Evolutionary conservation across 53 echinoderm and acorn worm genomes (phyloP), one percentile per base, ranked within the genome.

Genomic region (Actinopyga echinites): DNA sequence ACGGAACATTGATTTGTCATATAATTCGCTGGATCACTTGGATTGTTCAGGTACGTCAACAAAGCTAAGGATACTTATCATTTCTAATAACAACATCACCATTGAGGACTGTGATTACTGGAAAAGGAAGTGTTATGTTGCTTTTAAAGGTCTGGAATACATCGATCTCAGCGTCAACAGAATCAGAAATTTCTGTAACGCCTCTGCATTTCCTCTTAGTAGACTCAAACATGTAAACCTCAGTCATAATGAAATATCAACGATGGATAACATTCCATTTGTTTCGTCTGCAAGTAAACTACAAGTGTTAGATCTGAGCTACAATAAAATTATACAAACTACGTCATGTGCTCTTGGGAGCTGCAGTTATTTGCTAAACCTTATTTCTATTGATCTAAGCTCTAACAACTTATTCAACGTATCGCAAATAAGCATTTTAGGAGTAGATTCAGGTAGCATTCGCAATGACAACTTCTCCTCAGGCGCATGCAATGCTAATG

Each of bases 91-190:
- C 21, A 37, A 33, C 11, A n/a, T 67, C 13, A 30, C 31, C 34
- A 20, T 67, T 34, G 36, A 66, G 2, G 36, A 67, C 22, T 67
- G 68, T 17, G 21, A 20, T 1, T 36, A 67, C 68, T 67, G 68
- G 68, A 35, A 67, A 37, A 30, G 21, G 17, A 36, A 67, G 4
- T 67, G 68, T 37, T n/a, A 1, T 6, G 1, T 10, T 9, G 21
- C 37, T 67, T 67, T 67, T 19, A 19, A 38, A 36, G 5, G 32
- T 38, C 37, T 67, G 37, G 19, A 34, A 15, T n/a, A 34, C 22
- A 67, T 67, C 22, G 68, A 67, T 38, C 68, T 67, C 31, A 67
- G 68, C 20, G 32, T 36, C 35, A 67, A 67, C 68, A 37, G 34
- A 26, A n/a, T n/a, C n/a, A n/a, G n/a, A n/a, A n/a, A n/a, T n/a